A percentile compares a stretch with the other conserved stretches of the same genome.
Conservation (phyloP, 1,140 invertebrate genomes). For the Anastrepha ludens region DNA sequence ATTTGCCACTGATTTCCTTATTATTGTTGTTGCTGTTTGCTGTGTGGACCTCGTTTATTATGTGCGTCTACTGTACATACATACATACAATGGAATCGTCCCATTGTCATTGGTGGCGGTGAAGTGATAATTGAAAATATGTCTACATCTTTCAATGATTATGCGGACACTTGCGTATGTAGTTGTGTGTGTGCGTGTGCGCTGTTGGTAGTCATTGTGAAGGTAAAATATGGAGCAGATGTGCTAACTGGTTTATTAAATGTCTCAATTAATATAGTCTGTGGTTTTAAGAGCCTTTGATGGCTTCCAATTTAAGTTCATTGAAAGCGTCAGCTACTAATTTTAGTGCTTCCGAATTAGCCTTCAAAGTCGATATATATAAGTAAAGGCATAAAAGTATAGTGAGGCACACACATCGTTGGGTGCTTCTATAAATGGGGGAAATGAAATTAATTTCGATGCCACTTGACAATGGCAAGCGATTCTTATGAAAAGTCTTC, state of each 20-base stretch:
- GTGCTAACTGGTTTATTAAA: background rate
- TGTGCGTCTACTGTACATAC: background rate
- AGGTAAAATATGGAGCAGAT: background rate
- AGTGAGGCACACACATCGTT: too few species aligned
- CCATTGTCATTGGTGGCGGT: background rate
- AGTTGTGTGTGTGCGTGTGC: background rate
- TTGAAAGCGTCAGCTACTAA: background rate
- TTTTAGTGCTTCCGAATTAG: background rate
- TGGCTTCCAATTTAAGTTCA: background rate
- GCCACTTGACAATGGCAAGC: too few species aligned
- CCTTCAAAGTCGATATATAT: too few species aligned
- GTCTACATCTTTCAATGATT: background rate
- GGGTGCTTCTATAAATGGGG: too few species aligned
- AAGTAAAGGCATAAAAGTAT: too few species aligned
- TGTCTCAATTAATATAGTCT: slow-evolving; percentile 7
- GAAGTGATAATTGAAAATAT: slow-evolving; percentile 42
- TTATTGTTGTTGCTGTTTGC: background rate
- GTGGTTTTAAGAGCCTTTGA: background rate
- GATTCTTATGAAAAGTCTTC: too few species aligned
- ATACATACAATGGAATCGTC: background rate
- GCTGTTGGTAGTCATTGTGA: background rate
- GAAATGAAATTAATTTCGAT: too few species aligned
- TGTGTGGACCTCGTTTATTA: background rate
- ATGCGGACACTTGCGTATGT: background rate
- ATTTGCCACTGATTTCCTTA: background rate